Base-by-base conservation (phyloP, 2,113 vertebrate species). In the Noturus placidus region DNA sequence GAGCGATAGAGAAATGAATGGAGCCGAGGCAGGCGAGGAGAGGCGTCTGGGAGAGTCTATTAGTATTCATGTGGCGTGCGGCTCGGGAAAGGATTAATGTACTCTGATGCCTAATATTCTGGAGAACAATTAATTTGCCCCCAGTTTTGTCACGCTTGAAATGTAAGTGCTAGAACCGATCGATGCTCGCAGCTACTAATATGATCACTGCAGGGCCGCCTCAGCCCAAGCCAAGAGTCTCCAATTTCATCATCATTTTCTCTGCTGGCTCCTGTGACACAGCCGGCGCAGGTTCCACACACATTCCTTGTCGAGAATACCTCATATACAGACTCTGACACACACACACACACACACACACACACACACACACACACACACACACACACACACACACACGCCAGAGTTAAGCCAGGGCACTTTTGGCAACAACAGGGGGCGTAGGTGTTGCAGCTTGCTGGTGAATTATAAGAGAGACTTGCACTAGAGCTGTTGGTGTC, bases 91-190 rank as follows among this genome's bases (percentile, higher is more conserved):
- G 98, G 98, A 99, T 99, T 99, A 99, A 99, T 99, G 97, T 98
- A 98, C 96, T 98, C 97, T 98, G 98, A 99, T 99, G 97, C 97
- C 97, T 99, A 99, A 98, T 99, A 98, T 99, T 98, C 97, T 97
- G 96, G 96, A 98, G 98, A 98, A 99, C 98, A 99, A 99, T 99
- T 99, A 99, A 99, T 99, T 99, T 99, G 97, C 98, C 97, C 97
- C 97, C 97, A 98, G 97, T 99, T 99, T 99, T 99, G 98, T 99
- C 98, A 98, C 97, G 97, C 98, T 97, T 98, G 98, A 98, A 99
- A 99, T 98, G 98, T 98, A 99, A 99, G 98, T 97, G 97, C 97
- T 99, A 97, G 98, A 99, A 99, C 98, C 97, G 97, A 99, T 99
- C 98, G 97, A 99, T 98, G 97, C 96, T 94, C 94, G 93, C 95